Base-by-base conservation (phyloP, 1,140 invertebrate species). In the Drosophila pachea region DNA sequence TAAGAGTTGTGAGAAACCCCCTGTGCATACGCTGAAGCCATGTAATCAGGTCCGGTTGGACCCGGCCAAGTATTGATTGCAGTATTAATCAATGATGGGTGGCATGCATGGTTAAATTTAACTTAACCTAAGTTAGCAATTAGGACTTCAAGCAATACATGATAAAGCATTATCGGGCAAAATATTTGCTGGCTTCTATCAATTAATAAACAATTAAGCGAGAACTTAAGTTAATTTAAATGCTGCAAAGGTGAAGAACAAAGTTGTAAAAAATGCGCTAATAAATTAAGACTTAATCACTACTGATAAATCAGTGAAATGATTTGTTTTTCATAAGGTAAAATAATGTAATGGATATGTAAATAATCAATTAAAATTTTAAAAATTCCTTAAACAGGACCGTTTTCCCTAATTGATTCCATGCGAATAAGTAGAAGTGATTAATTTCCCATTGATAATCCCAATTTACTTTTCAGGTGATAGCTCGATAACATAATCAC, bases 81-180 rank as follows among this genome's bases (percentile, higher is more conserved):
- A 60, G 68, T 67, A 64, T 60, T 66, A 70, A n/a, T 42, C 49
- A 54, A 50, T 52, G 32, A 56, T 42, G 54, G 49, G 59, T 71
- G 73, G 68, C 66, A 68, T 56, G 43, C 60, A 76, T 69, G 47
- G 67, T 50, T 45, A 29, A 4, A 29, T 47, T 16, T 31, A 47
- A 4, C 4, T 4, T 59, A 52, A 14, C 16, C n/a, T 83, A 83
- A 84, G 78, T 32, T 79, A 66, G 50, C 63, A 66, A 58, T 45
- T 74, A 81, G 53, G 49, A 66, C 65, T 68, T 47, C 35, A 84
- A 84, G 79, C 79, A 84, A 84, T 83, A 83, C 64, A 45, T 32
- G 40, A 45, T 56, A 63, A 65, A 68, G n/a, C 45, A 31, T 49
- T 56, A 53, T 56, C 53, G 43, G 14, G 40, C 31, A 22, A 53